Evolutionary conservation across 2,888 invertebrate species (phyloP).

Genomic region (Atrina japonica): DNA sequence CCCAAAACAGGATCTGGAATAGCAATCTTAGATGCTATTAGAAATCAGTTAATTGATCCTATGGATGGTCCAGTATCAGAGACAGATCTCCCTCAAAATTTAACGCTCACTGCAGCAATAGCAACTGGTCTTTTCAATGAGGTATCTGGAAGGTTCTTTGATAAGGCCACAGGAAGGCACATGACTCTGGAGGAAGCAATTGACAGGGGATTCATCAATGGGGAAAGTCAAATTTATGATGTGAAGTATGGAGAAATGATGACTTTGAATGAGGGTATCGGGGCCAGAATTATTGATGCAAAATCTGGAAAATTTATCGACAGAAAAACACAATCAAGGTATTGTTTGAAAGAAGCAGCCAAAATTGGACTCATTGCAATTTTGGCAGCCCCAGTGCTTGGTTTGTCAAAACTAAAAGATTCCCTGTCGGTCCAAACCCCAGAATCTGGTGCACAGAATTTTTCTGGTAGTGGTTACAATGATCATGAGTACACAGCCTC

Average conservation of each 20-base stretch:
- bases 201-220: constrained; percentile 62
- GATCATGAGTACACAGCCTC: no score
- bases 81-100: constrained; percentile 32
- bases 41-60: constrained; percentile 76
- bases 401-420: constrained; percentile 58
- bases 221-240: constrained; percentile 69
- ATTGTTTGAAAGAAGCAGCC: constrained; percentile 87
- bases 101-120: constrained; percentile 84
- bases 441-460: no score
- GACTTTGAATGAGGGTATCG: constrained; percentile 82
- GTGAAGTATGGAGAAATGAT: constrained; percentile 87
- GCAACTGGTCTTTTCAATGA: constrained; percentile 91
- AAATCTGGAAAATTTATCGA: constrained; percentile 89
- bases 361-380: constrained; percentile 86
- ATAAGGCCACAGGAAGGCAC: constrained; percentile 89
- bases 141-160: constrained; percentile 88
- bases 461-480: no score
- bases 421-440: constrained; percentile 13
- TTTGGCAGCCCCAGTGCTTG: constrained; percentile 85
- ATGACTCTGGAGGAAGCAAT: constrained; percentile 84
- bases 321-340: constrained; percentile 87
- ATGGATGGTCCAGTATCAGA: constrained; percentile 37
- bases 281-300: constrained; percentile 83
- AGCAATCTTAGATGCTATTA: constrained; percentile 92
- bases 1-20: constrained; percentile 87